Evolutionary conservation across 1,140 invertebrate species (phyloP), one percentile per base, ranked within the genome.

Genomic region (Acromyrmex echinatior): DNA sequence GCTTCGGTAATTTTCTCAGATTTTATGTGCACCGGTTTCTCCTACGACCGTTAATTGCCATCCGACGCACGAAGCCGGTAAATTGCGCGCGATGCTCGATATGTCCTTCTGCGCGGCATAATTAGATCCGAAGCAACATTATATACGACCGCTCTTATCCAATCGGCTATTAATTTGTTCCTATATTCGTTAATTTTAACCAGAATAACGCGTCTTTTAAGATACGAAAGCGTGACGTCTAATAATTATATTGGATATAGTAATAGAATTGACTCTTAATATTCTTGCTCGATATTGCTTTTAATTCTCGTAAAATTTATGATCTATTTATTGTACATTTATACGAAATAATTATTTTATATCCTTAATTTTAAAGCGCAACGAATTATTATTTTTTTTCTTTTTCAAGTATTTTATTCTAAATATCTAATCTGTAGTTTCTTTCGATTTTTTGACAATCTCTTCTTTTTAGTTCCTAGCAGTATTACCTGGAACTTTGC

Each of bases 11-110:
- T 70, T 82, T 70, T 56, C 70, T 60, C 21, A 25, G 68, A 18
- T 74, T 82, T 82, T 82, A 82, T 56, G 58, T 25, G 80, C 80
- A 74, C 80, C 80, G 80, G 53, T 82, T 74, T 74, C 80, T 74
- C 80, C 18, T 62, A 62, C 70, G 66, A 81, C 9, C 66, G 80
- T 76, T 84, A 84, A 84, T 82, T 82, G 56, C 80, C 39, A n/a
- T 45, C n/a, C 53, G 39, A 74, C 12, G 56, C 35, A 70, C 45
- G 31, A 35, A 82, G 56, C 25, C 53, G 79, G 53, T 82, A 73
- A 82, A 82, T 82, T 73, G 10, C 25, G 18, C 18, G 18, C 35
- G 68, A 62, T 74, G 35, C 35, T 25, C 18, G 49, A 53, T 70
- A 39, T 56, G 51, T 25, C 12, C 53, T 21, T 56, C 35, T 49